Base-by-base conservation (phyloP, 2,888 invertebrate genomes). In the Oscheius onirici region DNA sequence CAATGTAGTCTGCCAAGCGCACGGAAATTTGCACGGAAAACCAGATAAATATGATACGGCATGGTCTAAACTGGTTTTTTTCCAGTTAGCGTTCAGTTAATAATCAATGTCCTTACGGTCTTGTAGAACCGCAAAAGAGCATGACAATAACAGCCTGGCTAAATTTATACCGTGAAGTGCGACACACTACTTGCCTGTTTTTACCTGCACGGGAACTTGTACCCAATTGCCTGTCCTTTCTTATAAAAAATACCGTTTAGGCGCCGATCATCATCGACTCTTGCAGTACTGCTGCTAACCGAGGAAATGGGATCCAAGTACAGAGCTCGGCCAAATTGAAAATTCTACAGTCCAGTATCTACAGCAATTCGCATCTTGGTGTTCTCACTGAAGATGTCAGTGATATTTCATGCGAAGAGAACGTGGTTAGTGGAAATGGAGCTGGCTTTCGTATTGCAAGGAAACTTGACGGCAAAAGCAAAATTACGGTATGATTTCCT, bases 361-460 rank as follows among this genome's bases (percentile, higher is more conserved):
- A 57, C 24, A 66, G 65, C 11, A 71, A 71, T 26, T 22, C 43
- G 1, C 22, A 40, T 1, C 22, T 17, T 2, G 71, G 55, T 28
- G 15, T 71, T 26, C 20, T 44, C 22, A 40, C 54, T 13, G 22
- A 65, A 28, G 40, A 65, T 20, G 46, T 66, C 20, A 43, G 22
- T 20, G 15, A 22, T 20, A 10, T 63, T 20, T 28, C 24, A 55
- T 13, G 54, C 2, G 60, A 41, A 26, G 60, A 65, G 1, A 26
- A 28, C 13, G 26, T 40, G 2, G n/a, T 70, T 26, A 76, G 76
- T 63, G 75, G 76, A 57, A 74, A 73, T 24, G 70, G 69, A 22
- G 76, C 74, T 51, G 74, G 63, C 2, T 34, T 76, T 15, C 57
- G 67, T 43, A 22, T 76, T 15, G 58, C 69, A 2, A 74, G 73